Base-by-base conservation (phyloP, 2,797 vertebrate genomes). In the Discoglossus pictus region DNA sequence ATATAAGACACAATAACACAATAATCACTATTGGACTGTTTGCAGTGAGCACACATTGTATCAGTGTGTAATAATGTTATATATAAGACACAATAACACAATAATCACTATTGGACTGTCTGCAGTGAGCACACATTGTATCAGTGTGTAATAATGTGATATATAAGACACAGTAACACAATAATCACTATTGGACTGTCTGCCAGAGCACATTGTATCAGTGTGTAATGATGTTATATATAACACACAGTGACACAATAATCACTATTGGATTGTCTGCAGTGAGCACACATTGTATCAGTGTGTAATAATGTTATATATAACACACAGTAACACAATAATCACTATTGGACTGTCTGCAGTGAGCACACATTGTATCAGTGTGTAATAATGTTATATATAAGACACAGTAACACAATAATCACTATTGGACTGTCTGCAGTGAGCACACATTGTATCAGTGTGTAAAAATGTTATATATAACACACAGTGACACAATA, bases 221-320 rank as follows among this genome's bases (percentile, higher is more conserved):
- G 15, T 43, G 16, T 16, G 10, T 16, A 2, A n/a, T n/a, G n/a
- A n/a, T n/a, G n/a, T n/a, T n/a, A n/a, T n/a, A n/a, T n/a, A n/a
- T n/a, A n/a, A n/a, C n/a, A n/a, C n/a, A n/a, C n/a, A n/a, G n/a
- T n/a, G n/a, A n/a, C n/a, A n/a, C n/a, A n/a, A n/a, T n/a, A n/a
- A n/a, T n/a, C n/a, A n/a, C n/a, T 36, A n/a, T 31, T 58, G 42
- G 39, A 44, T 66, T 35, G 39, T 58, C 21, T 58, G 52, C 52
- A 66, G 53, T 54, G n/a, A 52, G 16, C 18, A 11, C 5, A 13
- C 16, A 38, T 16, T 43, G n/a, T 43, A 6, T 43, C 7, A 6
- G 15, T 43, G 16, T 16, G 10, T 16, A 2, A n/a, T n/a, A n/a
- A n/a, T n/a, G n/a, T n/a, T n/a, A n/a, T n/a, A n/a, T n/a, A n/a